Conservation (phyloP, 2,888 invertebrate species). For the Coelinius sp. region DNA sequence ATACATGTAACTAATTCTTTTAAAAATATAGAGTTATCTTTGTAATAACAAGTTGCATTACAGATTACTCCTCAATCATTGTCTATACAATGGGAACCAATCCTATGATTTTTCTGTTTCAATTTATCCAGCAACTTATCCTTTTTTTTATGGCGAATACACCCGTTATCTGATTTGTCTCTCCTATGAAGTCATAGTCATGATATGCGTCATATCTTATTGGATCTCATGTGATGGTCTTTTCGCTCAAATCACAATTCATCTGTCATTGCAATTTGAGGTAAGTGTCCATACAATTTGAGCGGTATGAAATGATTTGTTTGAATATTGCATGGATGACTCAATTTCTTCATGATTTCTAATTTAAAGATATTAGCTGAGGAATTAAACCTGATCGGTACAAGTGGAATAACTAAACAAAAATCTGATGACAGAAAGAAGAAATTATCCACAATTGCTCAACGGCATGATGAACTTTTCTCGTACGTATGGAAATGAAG, state of each 20-base stretch:
- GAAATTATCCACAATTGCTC: neutral
- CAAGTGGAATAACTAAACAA: neutral
- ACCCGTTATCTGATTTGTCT: neutral
- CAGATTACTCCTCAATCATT: constrained; percentile 11
- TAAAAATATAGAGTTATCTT: neutral
- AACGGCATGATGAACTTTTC: constrained; percentile 1
- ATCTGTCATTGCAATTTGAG: constrained; percentile 8
- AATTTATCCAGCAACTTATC: constrained; percentile 11
- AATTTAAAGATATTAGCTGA: constrained; percentile 2
- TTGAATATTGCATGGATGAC: neutral
- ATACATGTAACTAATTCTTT: neutral
- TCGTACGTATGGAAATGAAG: neutral
- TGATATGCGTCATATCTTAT: constrained; percentile 13
- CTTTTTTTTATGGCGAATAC: neutral
- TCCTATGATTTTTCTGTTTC: neutral
- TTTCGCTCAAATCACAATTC: constrained; percentile 15
- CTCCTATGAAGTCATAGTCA: neutral
- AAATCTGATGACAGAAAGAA: neutral
- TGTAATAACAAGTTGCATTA: neutral
- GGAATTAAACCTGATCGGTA: neutral
- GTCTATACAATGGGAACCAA: neutral
- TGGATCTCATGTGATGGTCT: constrained; percentile 22
- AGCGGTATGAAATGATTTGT: too few relatives aligned
- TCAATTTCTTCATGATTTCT: neutral
- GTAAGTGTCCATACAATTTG: neutral